Base-by-base conservation (phyloP, 2,113 vertebrate species). In the Ariopsis seemanni region DNA sequence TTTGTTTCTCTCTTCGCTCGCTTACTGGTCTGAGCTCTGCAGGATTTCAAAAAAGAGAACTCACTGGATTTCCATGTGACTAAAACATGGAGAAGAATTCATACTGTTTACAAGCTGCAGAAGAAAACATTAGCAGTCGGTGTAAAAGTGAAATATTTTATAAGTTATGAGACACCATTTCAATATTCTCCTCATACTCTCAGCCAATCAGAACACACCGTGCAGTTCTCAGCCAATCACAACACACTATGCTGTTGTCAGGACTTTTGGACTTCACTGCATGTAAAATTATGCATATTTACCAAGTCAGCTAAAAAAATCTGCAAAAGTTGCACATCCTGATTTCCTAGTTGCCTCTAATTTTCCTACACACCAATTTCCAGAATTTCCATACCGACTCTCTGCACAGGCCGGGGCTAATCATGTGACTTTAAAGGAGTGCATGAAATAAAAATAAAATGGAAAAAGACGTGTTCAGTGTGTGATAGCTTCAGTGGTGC, bases 21-120 rank as follows among this genome's bases (percentile, higher is more conserved):
- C 87, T 95, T 95, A 84, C 87, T 92, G 85, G 93, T 95, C 90
- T 95, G 93, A 86, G 78, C 89, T 89, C 95, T 96, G 60, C 62
- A 8, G 77, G 9, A 14, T 34, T 53, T 65, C 63, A 55, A 17
- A 52, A 87, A 82, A 25, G 79, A 79, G 52, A 48, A 18, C 14
- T 79, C n/a, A 30, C 8, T 79, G 77, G 52, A 27, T 27, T 57
- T 42, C 27, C 2, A 57, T 2, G 18, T 10, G 25, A 79, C 2
- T 27, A 79, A n/a, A 79, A 57, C 77, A 18, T 30, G 3, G 17
- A 53, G 52, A 12, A 52, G 42, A 0, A 7, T 77, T 77, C 48
- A 79, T 84, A 20, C 65, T 60, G 27, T 9, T 5, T 12, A 52
- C 48, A 52, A 27, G 7, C 27, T 79, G 52, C n/a, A 55, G 52